Evolutionary conservation across 2,797 vertebrate genomes (phyloP), one percentile per base, ranked within the genome.

Genomic region (Channa striata): DNA sequence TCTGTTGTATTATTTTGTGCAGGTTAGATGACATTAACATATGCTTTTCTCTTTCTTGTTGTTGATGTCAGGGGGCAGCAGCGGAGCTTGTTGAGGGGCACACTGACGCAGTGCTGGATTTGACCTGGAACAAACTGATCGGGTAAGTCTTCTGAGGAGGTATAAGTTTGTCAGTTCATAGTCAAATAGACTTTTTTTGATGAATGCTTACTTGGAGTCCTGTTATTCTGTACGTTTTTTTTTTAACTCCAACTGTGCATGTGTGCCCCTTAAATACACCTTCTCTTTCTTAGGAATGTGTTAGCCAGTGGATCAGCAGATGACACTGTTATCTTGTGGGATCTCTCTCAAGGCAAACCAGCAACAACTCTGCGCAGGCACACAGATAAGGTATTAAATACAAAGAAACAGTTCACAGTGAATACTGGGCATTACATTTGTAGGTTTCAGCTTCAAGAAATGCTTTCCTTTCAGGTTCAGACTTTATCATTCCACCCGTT

Each of bases 261-360:
- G 12, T 68, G 46, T 52, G 10, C 23, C n/a, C 5, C 21, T 5
- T 20, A 60, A 36, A 53, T 40, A 0, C 8, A 14, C 44, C 12
- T 16, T 67, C 20, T 68, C 10, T 7, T 25, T 12, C 14, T 66
- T 64, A 99, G 97, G 86, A 99, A 96, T 0, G 96, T 99, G 77
- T 90, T 99, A 87, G 97, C 95, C 68, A 99, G 97, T 59, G 97
- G 93, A 0, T 99, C 98, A 23, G 97, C 97, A 23, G 98, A 99
- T 58, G 91, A 90, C n/a, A 95, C 93, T 0, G 95, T 99, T 3
- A 89, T 98, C 75, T 83, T 99, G 68, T 99, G 98, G 98, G 97
- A 99, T 78, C 90, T 99, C 84, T 81, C 92, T 60, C 85, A 94
- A 71, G 94, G 96, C 63, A 98, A 95, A 81, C 94, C 96, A 34